A percentile compares a stretch with the other conserved stretches of the same genome.
Evolutionary conservation across 23 tunicate genomes (phyloP).

Genomic region (Botrylloides violaceus): DNA sequence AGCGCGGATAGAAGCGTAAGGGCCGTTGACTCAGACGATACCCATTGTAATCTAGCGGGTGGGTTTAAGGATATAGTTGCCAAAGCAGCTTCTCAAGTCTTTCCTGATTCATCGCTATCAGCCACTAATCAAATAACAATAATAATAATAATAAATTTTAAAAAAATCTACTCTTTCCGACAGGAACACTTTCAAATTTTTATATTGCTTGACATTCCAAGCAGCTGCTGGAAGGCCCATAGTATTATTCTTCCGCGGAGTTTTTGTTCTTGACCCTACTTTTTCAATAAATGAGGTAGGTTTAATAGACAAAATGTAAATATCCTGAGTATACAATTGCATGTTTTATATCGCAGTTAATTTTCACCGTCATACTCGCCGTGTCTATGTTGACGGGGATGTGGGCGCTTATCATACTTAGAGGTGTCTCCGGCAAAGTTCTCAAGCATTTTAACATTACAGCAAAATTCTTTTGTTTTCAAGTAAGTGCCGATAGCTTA

Average conservation of each 20-base stretch:
- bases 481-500: slow-evolving; percentile 50
- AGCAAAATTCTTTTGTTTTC: slow-evolving; percentile 69
- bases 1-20: no score
- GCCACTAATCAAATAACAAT: not conserved
- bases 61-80: no score
- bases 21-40: no score
- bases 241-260: slow-evolving; percentile 63
- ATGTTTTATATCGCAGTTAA: slow-evolving; percentile 27
- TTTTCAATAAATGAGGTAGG: slow-evolving; percentile 52
- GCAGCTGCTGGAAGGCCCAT: slow-evolving; percentile 63
- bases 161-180: not conserved
- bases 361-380: slow-evolving; percentile 41
- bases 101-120: no score
- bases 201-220: slow-evolving; percentile 80
- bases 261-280: slow-evolving; percentile 38
- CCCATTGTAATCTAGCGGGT: no score
- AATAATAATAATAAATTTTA: not conserved
- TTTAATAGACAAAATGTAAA: not conserved
- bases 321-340: not conserved
- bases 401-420: slow-evolving; percentile 82
- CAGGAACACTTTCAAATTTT: slow-evolving; percentile 55
- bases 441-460: slow-evolving; percentile 42
- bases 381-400: slow-evolving; percentile 83
- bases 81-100: no score
- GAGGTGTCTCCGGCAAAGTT: slow-evolving; percentile 39